These are phyloP conservation scores for Hydropsyche betteni DNA, from an alignment of 2,888 invertebrate species.

Conservation along the genomic window DNA sequence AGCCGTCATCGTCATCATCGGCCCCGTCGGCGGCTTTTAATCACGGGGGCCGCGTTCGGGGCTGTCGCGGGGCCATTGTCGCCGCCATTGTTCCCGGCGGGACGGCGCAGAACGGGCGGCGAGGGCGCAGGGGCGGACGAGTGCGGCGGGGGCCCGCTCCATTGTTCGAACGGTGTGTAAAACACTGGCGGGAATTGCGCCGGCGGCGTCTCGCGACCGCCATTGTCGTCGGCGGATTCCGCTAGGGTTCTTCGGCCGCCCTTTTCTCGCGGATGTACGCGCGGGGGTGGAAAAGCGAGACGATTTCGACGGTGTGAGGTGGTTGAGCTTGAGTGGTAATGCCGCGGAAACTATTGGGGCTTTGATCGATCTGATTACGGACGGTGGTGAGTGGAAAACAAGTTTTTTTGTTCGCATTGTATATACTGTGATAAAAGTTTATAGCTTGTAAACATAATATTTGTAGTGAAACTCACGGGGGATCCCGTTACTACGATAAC, in stretches of 20 bases:
- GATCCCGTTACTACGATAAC: too few relatives aligned
- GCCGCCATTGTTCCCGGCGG: conserved; percentile 29
- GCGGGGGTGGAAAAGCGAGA: too few relatives aligned
- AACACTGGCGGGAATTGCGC: conserved; percentile 39
- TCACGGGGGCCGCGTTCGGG: conserved; percentile 17
- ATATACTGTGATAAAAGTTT: too few relatives aligned
- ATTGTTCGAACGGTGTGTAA: conserved; percentile 43
- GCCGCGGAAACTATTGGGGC: too few relatives aligned
- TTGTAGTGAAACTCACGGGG: too few relatives aligned
- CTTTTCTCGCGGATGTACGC: too few relatives aligned
- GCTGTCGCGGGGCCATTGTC: conserved; percentile 16
- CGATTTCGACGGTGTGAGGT: too few relatives aligned
- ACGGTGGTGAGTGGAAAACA: too few relatives aligned
- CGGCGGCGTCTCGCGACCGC: conserved; percentile 40
- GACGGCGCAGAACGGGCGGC: conserved; percentile 38
- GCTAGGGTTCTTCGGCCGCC: not conserved
- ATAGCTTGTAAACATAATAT: too few relatives aligned
- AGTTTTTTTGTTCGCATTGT: too few relatives aligned
- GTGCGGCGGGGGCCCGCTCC: conserved; percentile 34
- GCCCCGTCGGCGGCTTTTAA: conserved; percentile 12
- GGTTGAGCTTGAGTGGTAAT: too few relatives aligned
- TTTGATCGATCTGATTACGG: too few relatives aligned
- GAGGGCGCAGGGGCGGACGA: conserved; percentile 27
- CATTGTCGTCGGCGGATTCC: conserved; percentile 39
- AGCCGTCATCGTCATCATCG: conserved; percentile 12